Base-by-base conservation (phyloP, 2,113 vertebrate genomes). In the Trichechus manatus region DNA sequence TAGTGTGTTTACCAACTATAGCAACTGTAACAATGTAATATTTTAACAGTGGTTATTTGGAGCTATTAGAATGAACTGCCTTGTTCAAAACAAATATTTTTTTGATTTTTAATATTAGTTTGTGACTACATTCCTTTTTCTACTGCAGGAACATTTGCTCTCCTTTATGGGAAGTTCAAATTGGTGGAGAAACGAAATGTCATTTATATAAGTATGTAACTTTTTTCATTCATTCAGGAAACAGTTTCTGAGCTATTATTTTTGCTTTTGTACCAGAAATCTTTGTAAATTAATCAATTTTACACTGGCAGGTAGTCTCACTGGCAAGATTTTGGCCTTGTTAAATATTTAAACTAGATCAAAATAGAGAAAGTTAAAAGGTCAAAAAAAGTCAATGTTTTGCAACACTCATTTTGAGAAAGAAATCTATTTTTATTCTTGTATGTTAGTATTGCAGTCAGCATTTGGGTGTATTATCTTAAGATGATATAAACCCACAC, bases 261-360 rank as follows among this genome's bases (percentile, higher is more conserved):
- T 89, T 87, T 47, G 39, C 83, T 92, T 92, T 89, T 75, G 31
- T 72, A 68, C 79, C 39, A 56, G 44, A 39, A 95, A 91, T 93
- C 64, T 75, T 64, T 91, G n/a, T 93, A 91, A 78, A 91, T 74
- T 56, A 95, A 96, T 95, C 77, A 31, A 4, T 91, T 97, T 95
- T 87, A 47, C n/a, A 83, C 50, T 96, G 82, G 66, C 61, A 90
- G 56, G 83, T 89, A 63, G 31, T 87, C 44, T 93, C 42, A 14
- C 59, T 95, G 83, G 56, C 77, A 91, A 90, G 81, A 64, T 89
- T 94, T 92, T 78, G 82, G 47, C 79, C 56, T 96, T 66, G 36
- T 92, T 92, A 91, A 50, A 29, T 87, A 87, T 88, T 92, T 90
- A 95, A 97, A 72, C 1, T 59, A 86, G 78, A 94, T 86, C 36